Percentiles rank a stretch among this genome's conserved stretches.
These are phyloP conservation scores for Scaptomyza cyrtandrae DNA, from an alignment of 2,888 invertebrate species.

Conservation along the genomic window DNA sequence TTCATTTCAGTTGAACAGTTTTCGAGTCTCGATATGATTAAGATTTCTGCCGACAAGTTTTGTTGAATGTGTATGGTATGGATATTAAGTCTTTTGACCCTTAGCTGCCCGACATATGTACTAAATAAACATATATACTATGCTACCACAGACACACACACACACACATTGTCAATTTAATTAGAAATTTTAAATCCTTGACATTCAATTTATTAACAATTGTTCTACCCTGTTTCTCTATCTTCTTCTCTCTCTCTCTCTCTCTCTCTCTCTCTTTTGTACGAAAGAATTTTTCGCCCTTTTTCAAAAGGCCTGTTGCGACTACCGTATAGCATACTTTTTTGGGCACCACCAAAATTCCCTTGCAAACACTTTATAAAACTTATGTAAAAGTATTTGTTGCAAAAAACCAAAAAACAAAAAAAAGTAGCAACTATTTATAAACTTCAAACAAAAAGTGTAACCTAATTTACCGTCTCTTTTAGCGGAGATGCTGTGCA, in stretches of 20 bases:
- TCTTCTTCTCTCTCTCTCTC: background rate
- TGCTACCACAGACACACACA: background rate
- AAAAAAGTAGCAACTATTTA: background rate
- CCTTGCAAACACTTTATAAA: background rate
- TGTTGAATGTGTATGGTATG: background rate
- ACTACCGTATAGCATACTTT: conserved; percentile 26
- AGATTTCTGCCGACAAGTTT: background rate
- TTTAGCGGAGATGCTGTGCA: conserved; percentile 19
- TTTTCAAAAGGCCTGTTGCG: conserved; percentile 48
- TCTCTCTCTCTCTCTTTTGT: conserved; percentile 13
- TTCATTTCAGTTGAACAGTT: background rate
- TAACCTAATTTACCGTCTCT: background rate
- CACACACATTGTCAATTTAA: conserved; percentile 2
- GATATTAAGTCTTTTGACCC: background rate
- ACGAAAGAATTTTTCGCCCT: conserved; percentile 2
- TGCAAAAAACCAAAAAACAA: no score
- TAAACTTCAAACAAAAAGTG: background rate
- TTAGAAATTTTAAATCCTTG: conserved; percentile 22
- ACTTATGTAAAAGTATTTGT: no score
- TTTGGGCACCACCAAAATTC: conserved; percentile 11
- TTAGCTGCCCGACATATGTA: background rate
- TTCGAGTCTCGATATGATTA: background rate
- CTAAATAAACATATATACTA: background rate
- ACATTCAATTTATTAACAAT: conserved; percentile 19
- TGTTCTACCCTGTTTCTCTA: background rate